A percentile compares a stretch with the other conserved stretches of the same genome.
Evolutionary conservation across 2,113 vertebrate genomes (phyloP).

Genomic region (Chroicocephalus ridibundus): DNA sequence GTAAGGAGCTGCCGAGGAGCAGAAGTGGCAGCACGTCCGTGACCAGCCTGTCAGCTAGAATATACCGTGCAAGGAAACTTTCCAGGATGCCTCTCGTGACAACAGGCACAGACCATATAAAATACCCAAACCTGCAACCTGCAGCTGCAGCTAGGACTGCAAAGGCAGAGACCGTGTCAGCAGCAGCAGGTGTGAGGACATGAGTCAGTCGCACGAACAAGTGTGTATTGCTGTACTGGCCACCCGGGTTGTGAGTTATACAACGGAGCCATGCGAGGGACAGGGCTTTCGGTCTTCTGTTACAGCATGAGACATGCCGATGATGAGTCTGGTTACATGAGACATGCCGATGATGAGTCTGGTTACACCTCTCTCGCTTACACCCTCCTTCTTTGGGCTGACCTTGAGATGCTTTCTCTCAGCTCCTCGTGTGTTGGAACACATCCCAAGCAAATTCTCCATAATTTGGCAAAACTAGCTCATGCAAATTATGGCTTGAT

Average conservation of each 20-base stretch:
- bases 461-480: conserved; percentile 9
- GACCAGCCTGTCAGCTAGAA: neutral
- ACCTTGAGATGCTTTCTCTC: conserved; percentile 43
- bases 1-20: neutral
- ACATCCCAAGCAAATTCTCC: conserved; percentile 8
- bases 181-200: neutral
- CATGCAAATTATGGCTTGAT: conserved; percentile 28
- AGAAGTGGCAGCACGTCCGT: neutral
- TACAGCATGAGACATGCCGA: neutral
- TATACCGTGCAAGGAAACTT: neutral
- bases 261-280: neutral
- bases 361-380: neutral
- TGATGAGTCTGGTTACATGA: neutral
- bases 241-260: neutral
- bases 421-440: neutral
- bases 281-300: neutral
- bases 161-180: neutral
- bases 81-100: neutral
- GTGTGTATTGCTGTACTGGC: neutral
- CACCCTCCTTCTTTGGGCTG: neutral
- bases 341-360: neutral
- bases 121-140: neutral
- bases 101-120: accelerated
- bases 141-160: neutral
- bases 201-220: neutral